phyloP scores from a whole-genome alignment of 1,140 invertebrate genomes.

The Drosophila quadrilineata region DNA sequence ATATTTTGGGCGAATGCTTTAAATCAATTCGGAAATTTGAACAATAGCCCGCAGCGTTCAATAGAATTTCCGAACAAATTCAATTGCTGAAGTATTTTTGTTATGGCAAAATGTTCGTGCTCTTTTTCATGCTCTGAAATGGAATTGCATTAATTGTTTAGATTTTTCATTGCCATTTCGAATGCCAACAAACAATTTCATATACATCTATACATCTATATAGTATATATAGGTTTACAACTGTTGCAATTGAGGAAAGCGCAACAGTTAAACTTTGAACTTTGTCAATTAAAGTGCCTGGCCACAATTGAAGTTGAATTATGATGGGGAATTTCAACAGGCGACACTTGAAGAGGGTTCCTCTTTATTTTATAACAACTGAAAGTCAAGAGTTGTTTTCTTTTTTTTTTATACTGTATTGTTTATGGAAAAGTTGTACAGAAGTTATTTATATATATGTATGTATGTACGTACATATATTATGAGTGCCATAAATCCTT shows the following conservation, averaged over 20 bases:
- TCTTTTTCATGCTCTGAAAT: conserved; percentile 35
- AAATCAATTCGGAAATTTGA: conserved; percentile 67
- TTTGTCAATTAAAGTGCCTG: conserved; percentile 58
- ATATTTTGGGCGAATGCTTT: conserved; percentile 33
- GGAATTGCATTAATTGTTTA: conserved; percentile 73
- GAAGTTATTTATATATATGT: too few species aligned
- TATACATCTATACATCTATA: neutral
- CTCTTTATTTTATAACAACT: too few species aligned
- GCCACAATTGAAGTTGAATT: conserved; percentile 51
- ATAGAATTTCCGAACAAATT: conserved; percentile 61
- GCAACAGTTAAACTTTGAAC: conserved; percentile 68
- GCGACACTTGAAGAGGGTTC: too few species aligned
- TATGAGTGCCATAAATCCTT: too few species aligned
- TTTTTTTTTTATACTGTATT: too few species aligned
- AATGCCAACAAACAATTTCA: neutral
- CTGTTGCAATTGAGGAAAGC: neutral
- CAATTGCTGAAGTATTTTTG: conserved; percentile 71
- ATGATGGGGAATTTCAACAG: too few species aligned
- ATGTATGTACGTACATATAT: too few species aligned
- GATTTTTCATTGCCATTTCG: conserved; percentile 45
- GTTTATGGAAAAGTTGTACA: neutral
- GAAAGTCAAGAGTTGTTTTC: too few species aligned
- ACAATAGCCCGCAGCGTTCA: conserved; percentile 61
- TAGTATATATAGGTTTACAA: neutral
- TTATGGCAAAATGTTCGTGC: conserved; percentile 36